A percentile compares a stretch with the other conserved stretches of the same genome.
These are phyloP conservation scores for Ellobium chinense DNA, from an alignment of 2,888 invertebrate species.

Conservation along the genomic window DNA sequence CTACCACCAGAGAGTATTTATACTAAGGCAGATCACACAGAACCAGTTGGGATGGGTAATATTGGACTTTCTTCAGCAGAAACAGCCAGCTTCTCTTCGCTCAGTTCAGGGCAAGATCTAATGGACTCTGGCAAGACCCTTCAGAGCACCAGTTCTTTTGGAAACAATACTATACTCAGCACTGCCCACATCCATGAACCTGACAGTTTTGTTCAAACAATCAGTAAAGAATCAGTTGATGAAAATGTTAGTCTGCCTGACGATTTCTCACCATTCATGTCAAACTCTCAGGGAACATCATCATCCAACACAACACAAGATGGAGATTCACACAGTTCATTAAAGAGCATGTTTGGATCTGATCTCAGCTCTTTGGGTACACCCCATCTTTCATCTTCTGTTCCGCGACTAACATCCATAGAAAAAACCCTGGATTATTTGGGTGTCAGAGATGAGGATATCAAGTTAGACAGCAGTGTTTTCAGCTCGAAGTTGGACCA, in stretches of 20 bases:
- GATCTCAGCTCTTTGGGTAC: constrained; percentile 45
- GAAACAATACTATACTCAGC: constrained; percentile 14
- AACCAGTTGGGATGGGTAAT: neutral
- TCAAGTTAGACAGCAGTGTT: constrained; percentile 25
- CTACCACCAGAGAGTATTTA: constrained; percentile 35
- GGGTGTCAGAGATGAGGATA: constrained; percentile 36
- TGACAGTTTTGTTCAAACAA: constrained; percentile 19
- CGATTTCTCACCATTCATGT: constrained; percentile 41
- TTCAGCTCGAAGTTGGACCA: constrained; percentile 13
- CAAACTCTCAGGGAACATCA: constrained; percentile 43
- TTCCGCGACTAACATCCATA: constrained; percentile 40
- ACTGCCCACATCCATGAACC: constrained; percentile 25
- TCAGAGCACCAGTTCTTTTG: constrained; percentile 15
- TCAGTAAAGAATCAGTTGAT: constrained; percentile 15
- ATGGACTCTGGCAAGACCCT: constrained; percentile 14
- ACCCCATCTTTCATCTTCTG: constrained; percentile 41
- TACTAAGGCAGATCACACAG: constrained; percentile 44
- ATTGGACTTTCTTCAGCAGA: constrained; percentile 12
- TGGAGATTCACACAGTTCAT: constrained; percentile 41
- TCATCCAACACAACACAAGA: constrained; percentile 26
- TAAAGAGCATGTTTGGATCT: constrained; percentile 45
- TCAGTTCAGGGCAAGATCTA: constrained; percentile 4
- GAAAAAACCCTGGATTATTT: constrained; percentile 44
- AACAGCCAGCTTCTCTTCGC: neutral
- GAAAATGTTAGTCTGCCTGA: constrained; percentile 35